Conservation (phyloP, 1,140 invertebrate genomes). For the Branchinecta lynchi region DNA sequence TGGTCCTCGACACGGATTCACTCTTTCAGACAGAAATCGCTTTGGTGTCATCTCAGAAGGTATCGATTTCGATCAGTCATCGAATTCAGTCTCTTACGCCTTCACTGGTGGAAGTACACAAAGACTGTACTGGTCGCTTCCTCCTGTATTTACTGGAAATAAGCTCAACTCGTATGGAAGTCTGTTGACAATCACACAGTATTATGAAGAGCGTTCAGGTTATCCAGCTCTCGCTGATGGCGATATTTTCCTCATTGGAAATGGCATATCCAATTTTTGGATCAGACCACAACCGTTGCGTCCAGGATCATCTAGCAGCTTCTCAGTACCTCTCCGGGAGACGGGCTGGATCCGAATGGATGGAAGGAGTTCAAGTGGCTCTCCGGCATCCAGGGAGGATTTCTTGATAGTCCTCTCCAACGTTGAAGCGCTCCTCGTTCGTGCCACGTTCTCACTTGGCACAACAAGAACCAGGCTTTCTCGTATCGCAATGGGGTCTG, state of each 20-base stretch:
- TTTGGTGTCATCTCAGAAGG: conserved; percentile 2
- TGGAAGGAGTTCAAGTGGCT: conserved; percentile 24
- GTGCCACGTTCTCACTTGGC: conserved; percentile 57
- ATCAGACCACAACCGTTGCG: conserved; percentile 40
- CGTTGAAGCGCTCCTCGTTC: conserved; percentile 63
- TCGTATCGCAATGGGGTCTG: conserved; percentile 51
- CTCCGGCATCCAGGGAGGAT: conserved; percentile 47
- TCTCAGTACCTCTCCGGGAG: conserved; percentile 43
- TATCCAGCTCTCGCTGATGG: conserved; percentile 29
- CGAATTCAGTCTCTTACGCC: conserved; percentile 40
- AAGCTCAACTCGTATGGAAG: conserved; percentile 82
- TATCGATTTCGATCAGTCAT: conserved; percentile 28
- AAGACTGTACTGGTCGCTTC: conserved; percentile 56
- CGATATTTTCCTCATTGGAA: conserved; percentile 59
- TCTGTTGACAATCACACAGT: conserved; percentile 52
- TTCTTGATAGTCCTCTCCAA: conserved; percentile 68
- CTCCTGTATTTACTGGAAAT: conserved; percentile 58
- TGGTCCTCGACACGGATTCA: conserved; percentile 41
- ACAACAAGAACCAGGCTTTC: conserved; percentile 39
- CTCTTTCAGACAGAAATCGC: conserved; percentile 40
- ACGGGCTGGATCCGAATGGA: conserved; percentile 44
- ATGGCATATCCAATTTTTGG: conserved; percentile 53
- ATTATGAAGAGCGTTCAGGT: conserved; percentile 42
- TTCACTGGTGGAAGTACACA: conserved; percentile 32
- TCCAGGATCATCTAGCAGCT: conserved; percentile 35